phyloP scores from a whole-genome alignment of 2,888 invertebrate species.

The Chrysina gloriosa region DNA sequence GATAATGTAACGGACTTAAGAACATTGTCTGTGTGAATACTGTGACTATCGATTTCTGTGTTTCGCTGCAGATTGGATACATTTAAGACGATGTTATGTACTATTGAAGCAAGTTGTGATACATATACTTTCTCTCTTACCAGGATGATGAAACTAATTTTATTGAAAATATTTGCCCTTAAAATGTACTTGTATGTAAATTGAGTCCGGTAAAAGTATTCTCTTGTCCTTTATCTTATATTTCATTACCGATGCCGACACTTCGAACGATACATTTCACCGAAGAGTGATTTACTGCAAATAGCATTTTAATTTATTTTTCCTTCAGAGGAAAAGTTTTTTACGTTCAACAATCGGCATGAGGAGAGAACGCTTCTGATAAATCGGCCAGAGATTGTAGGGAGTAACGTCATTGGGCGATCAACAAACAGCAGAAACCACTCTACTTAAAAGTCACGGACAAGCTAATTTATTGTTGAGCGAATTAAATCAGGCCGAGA shows the following conservation, averaged over 20 bases:
- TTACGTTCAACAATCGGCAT: not conserved
- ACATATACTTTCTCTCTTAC: no score
- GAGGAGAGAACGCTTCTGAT: conserved; percentile 1
- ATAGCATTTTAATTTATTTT: not conserved
- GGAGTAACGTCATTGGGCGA: conserved; percentile 14
- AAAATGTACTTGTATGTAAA: not conserved
- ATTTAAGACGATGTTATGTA: no score
- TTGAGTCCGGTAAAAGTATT: not conserved
- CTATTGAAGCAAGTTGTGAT: no score
- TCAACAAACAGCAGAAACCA: conserved; percentile 28
- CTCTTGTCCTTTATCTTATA: not conserved
- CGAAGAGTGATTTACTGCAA: not conserved
- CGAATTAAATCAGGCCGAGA: conserved; percentile 3
- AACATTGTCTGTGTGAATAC: no score
- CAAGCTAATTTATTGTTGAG: conserved; percentile 27
- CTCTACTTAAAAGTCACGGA: conserved; percentile 33
- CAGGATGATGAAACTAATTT: no score
- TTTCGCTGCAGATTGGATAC: no score
- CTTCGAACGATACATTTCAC: not conserved
- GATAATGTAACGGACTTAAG: no score
- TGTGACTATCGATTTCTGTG: no score
- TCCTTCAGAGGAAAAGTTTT: not conserved
- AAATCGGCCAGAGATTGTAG: conserved; percentile 27
- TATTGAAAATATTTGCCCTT: no score
- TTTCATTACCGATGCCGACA: not conserved